A percentile compares a stretch with the other conserved stretches of the same genome.
These are phyloP conservation scores for Meloidogyne chitwoodi DNA, from an alignment of 1,140 invertebrate genomes.

Conservation along the genomic window DNA sequence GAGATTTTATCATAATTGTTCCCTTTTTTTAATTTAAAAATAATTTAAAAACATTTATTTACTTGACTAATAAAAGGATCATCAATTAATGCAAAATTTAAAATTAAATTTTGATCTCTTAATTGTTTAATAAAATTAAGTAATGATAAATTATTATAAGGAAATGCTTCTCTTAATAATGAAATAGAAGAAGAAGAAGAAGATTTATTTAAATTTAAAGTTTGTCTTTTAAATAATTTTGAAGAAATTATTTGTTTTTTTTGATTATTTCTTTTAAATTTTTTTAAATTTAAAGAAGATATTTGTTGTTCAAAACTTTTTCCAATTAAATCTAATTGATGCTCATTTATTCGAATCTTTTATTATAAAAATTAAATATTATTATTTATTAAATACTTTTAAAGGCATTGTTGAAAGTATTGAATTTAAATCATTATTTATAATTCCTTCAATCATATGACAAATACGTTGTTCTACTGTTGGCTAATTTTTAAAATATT, in stretches of 20 bases:
- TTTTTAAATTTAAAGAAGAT: neutral
- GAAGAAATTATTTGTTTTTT: neutral
- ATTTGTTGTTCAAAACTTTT: slow-evolving; percentile 46
- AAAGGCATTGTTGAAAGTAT: slow-evolving; percentile 56
- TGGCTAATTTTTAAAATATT: slow-evolving; percentile 34
- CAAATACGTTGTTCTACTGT: slow-evolving; percentile 59
- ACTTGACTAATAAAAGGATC: slow-evolving; percentile 52
- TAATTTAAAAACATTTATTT: neutral
- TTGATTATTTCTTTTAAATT: slow-evolving; percentile 4
- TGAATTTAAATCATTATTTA: slow-evolving; percentile 57
- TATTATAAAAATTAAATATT: neutral
- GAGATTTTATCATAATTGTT: slow-evolving; percentile 53
- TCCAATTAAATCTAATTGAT: slow-evolving; percentile 56
- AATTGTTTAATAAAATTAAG: slow-evolving; percentile 55
- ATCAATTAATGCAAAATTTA: slow-evolving; percentile 54
- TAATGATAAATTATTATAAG: slow-evolving; percentile 51
- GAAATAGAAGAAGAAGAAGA: neutral
- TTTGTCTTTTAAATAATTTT: too few relatives aligned
- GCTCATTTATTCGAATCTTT: slow-evolving; percentile 55
- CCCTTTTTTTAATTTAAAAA: slow-evolving; percentile 21
- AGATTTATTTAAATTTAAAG: too few relatives aligned
- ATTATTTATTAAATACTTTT: slow-evolving; percentile 38
- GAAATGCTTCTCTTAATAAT: slow-evolving; percentile 1
- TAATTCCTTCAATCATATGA: slow-evolving; percentile 58
- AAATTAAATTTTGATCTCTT: slow-evolving; percentile 50